Conservation (phyloP, 2,888 invertebrate genomes). For the Sclerodermus sp. region DNA sequence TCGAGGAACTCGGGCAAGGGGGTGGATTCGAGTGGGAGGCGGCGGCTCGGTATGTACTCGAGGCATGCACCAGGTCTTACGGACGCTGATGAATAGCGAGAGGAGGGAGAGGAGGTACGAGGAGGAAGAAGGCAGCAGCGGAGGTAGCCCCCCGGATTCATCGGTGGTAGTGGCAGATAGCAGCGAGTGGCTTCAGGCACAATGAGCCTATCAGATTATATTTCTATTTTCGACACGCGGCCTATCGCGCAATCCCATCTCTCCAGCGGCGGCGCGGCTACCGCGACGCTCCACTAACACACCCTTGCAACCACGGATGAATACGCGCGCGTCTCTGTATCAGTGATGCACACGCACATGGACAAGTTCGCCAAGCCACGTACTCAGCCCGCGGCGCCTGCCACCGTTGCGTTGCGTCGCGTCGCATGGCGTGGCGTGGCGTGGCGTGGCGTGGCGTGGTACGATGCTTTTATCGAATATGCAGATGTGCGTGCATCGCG, state of each 20-base stretch:
- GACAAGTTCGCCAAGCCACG: not conserved
- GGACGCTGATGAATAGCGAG: conserved; percentile 4
- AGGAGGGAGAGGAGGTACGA: conserved; percentile 9
- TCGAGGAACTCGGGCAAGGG: conserved; percentile 7
- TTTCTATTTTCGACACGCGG: conserved; percentile 58
- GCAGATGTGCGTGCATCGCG: conserved; percentile 25
- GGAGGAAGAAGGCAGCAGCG: conserved; percentile 15
- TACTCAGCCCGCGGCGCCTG: conserved; percentile 21
- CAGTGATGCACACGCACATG: too few species aligned
- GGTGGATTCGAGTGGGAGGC: not conserved
- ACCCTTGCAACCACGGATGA: conserved; percentile 1
- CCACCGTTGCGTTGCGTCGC: conserved; percentile 14
- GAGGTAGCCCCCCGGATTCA: conserved; percentile 36
- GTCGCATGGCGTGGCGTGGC: not conserved
- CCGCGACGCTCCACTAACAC: conserved; percentile 34
- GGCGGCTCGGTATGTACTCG: too few species aligned
- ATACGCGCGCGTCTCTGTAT: conserved; percentile 1
- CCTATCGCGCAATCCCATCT: conserved; percentile 56
- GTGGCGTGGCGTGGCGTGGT: not conserved
- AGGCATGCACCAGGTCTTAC: too few species aligned
- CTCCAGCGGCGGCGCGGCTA: conserved; percentile 38
- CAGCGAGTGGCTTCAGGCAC: conserved; percentile 51
- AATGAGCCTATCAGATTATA: conserved; percentile 58
- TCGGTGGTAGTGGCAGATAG: conserved; percentile 48
- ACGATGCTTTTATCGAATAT: conserved; percentile 5